Evolutionary conservation across 2,797 vertebrate genomes (phyloP).

Genomic region (Ispidina picta): DNA sequence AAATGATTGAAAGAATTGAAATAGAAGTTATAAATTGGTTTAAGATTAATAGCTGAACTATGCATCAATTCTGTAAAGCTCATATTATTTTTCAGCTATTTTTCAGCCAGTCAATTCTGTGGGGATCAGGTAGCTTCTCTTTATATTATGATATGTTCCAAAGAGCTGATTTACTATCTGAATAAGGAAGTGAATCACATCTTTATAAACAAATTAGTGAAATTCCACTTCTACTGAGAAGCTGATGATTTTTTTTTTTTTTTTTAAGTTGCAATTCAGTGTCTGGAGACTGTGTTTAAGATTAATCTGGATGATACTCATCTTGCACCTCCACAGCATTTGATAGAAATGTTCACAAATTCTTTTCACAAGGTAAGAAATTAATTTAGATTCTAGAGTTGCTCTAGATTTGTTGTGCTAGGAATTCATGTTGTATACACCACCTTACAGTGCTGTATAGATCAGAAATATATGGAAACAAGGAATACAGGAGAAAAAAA

Average conservation of each 20-base stretch:
- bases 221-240: background rate
- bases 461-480: background rate
- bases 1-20: background rate
- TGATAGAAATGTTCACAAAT: slow-evolving; percentile 92
- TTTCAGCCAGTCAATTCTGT: background rate
- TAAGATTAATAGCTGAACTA: background rate
- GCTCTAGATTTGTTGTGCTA: background rate
- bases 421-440: background rate
- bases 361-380: slow-evolving; percentile 88
- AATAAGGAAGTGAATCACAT: background rate
- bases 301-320: slow-evolving; percentile 91
- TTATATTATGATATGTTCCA: background rate
- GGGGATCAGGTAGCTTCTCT: background rate
- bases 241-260: background rate
- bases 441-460: background rate
- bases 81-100: background rate
- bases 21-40: background rate
- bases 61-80: background rate
- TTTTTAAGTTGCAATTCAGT: slow-evolving; percentile 92
- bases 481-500: background rate
- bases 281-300: slow-evolving; percentile 97
- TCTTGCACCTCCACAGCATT: slow-evolving; percentile 87
- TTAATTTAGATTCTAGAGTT: background rate
- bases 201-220: background rate
- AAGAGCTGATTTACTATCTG: background rate